phyloP scores from a whole-genome alignment of 2,113 vertebrate species.

The Menidia beryllina region DNA sequence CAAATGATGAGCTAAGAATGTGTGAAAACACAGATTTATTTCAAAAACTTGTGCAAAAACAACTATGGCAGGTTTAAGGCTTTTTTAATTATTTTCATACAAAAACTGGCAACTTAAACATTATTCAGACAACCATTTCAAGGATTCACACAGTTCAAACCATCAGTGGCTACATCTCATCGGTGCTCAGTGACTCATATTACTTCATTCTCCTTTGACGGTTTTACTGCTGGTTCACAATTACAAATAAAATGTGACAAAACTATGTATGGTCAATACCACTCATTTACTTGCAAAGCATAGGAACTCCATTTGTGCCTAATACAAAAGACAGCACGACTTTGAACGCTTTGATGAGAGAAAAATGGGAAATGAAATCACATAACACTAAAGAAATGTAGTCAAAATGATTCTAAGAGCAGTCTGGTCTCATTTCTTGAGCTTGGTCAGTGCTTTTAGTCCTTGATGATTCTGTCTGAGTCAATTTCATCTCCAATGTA shows the following conservation, averaged over 20 bases:
- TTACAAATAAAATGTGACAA: neutral
- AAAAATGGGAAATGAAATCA: conserved; percentile 16
- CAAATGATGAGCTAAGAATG: neutral
- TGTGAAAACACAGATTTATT: conserved; percentile 77
- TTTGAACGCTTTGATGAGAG: neutral
- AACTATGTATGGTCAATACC: neutral
- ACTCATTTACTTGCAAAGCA: neutral
- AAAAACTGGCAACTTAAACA: conserved; percentile 35
- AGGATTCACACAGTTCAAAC: conserved; percentile 16
- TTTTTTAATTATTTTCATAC: conserved; percentile 34
- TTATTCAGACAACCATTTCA: neutral
- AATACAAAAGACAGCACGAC: neutral
- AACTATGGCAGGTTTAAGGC: conserved; percentile 31
- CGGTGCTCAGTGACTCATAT: conserved; percentile 21
- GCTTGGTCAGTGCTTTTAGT: conserved; percentile 46
- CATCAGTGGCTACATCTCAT: conserved; percentile 5
- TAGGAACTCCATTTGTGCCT: neutral
- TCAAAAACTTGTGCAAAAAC: conserved; percentile 71
- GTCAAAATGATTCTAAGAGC: conserved; percentile 24
- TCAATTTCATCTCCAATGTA: conserved; percentile 6
- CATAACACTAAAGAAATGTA: conserved; percentile 15
- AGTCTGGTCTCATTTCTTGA: conserved; percentile 25
- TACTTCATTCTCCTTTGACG: conserved; percentile 1
- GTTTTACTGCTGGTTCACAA: neutral
- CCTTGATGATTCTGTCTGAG: neutral